Evolutionary conservation across 1,140 invertebrate species (phyloP).

Genomic region (Nomia melanderi): DNA sequence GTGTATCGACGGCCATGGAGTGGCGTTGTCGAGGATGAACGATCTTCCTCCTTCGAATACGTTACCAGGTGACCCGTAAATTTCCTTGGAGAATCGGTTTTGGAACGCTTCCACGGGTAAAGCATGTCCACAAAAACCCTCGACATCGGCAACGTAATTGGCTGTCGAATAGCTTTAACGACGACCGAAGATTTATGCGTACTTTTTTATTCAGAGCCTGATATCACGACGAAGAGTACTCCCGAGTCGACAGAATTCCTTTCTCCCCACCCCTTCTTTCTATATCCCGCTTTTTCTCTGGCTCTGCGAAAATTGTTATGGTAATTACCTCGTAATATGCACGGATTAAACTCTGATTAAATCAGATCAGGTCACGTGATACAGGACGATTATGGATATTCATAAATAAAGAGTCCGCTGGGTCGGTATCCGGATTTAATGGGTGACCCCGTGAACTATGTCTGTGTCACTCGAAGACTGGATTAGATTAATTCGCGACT

Average conservation of each 20-base stretch:
- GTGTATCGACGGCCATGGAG: slow-evolving; percentile 23
- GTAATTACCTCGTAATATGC: slow-evolving; percentile 55
- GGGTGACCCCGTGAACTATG: background rate
- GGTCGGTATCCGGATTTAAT: background rate
- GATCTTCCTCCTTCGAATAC: slow-evolving; percentile 53
- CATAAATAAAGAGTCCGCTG: background rate
- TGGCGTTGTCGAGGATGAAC: slow-evolving; percentile 17
- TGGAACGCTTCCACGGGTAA: slow-evolving; percentile 61
- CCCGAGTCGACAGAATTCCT: slow-evolving; percentile 49
- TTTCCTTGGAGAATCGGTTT: slow-evolving; percentile 55
- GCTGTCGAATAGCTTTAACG: slow-evolving; percentile 65
- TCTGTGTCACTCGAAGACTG: background rate
- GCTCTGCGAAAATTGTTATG: slow-evolving; percentile 59
- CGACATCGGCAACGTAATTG: slow-evolving; percentile 66
- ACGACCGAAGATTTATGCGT: slow-evolving; percentile 61
- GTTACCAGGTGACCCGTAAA: slow-evolving; percentile 62
- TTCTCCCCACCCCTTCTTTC: background rate
- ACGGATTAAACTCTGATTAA: slow-evolving; percentile 46
- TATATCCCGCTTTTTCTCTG: too few species aligned
- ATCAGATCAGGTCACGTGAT: background rate
- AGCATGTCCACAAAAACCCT: slow-evolving; percentile 60
- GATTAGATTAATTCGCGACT: background rate
- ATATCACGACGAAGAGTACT: slow-evolving; percentile 9
- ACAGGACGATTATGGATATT: background rate
- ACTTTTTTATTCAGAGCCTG: slow-evolving; percentile 53